These are phyloP conservation scores for Archivesica marissinica DNA, from an alignment of 1,140 invertebrate species.

Conservation along the genomic window DNA sequence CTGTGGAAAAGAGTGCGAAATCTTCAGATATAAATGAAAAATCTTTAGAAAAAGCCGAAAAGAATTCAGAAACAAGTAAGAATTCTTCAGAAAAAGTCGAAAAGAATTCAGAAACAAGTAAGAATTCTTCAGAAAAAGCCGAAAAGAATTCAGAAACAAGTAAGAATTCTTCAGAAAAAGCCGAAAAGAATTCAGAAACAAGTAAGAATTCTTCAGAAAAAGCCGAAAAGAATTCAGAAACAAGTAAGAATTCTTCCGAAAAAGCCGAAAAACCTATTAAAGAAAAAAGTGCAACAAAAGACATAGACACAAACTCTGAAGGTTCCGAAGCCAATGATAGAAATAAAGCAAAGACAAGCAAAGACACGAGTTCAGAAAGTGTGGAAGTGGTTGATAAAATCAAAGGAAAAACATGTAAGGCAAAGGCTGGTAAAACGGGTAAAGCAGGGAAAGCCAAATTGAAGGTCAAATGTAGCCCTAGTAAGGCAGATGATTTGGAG, in stretches of 20 bases:
- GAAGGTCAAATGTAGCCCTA: slow-evolving; percentile 34
- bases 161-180: too few relatives aligned
- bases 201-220: too few relatives aligned
- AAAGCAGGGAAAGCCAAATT: slow-evolving; percentile 46
- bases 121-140: too few relatives aligned
- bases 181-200: too few relatives aligned
- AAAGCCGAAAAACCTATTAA: background rate
- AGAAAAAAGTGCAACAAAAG: background rate
- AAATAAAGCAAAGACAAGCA: slow-evolving; percentile 5
- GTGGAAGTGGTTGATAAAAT: slow-evolving; percentile 17
- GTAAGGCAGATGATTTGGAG: slow-evolving; percentile 48
- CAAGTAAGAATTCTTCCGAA: too few relatives aligned
- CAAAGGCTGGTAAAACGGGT: slow-evolving; percentile 33
- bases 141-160: too few relatives aligned
- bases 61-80: too few relatives aligned
- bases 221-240: too few relatives aligned
- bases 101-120: too few relatives aligned
- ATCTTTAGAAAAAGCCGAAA: background rate
- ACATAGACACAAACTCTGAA: background rate
- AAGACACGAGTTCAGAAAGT: slow-evolving; percentile 26
- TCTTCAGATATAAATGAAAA: too few relatives aligned
- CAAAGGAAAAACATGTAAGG: slow-evolving; percentile 18
- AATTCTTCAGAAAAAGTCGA: too few relatives aligned
- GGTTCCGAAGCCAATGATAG: background rate
- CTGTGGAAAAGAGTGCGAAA: background rate